A percentile compares a stretch with the other conserved stretches of the same genome.
Evolutionary conservation across 2,888 invertebrate genomes (phyloP).

Genomic region (Acanthosepion pharaonis): DNA sequence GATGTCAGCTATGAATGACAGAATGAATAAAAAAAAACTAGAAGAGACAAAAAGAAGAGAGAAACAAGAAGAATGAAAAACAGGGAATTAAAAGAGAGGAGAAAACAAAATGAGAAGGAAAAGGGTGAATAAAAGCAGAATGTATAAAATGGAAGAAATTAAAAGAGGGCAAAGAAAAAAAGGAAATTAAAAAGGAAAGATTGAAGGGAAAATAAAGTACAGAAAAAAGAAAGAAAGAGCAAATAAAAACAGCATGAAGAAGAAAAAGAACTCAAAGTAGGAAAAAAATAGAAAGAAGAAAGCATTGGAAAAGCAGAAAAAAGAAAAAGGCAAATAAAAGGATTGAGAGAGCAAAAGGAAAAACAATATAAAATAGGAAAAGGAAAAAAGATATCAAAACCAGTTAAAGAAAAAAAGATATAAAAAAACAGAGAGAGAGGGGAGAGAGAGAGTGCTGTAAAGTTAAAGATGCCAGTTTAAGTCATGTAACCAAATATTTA

Average conservation of each 20-base stretch:
- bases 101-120: neutral
- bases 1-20: neutral
- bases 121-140: neutral
- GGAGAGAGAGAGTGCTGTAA: neutral
- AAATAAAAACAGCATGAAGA: too few relatives aligned
- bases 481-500: slow-evolving; percentile 2
- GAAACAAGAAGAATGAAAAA: neutral
- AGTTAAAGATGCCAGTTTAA: neutral
- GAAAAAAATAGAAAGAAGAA: neutral
- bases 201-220: neutral
- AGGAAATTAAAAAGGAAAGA: neutral
- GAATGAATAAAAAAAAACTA: neutral
- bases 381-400: too few relatives aligned
- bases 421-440: neutral
- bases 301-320: neutral
- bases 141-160: neutral
- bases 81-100: neutral
- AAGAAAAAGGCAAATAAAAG: neutral
- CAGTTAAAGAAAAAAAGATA: too few relatives aligned
- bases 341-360: too few relatives aligned
- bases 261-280: too few relatives aligned
- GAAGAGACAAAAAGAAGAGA: neutral
- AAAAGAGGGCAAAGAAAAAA: neutral
- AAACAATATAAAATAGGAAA: too few relatives aligned
- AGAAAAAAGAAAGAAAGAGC: neutral